Evolutionary conservation across 2,113 vertebrate genomes (phyloP), one percentile per base, ranked within the genome.

Genomic region (Leuciscus idus): DNA sequence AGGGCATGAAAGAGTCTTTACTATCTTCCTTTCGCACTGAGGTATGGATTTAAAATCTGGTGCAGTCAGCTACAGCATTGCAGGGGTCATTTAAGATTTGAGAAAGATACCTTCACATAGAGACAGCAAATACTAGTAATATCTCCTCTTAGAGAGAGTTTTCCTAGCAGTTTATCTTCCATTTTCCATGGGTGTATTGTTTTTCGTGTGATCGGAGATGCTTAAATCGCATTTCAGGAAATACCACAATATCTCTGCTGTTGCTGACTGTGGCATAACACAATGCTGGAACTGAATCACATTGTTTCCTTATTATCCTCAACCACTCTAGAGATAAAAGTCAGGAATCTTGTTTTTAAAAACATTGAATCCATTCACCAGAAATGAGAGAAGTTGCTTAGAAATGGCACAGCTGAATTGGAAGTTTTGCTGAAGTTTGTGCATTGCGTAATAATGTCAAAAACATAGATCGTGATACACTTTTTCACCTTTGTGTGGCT

Each of bases 251-350:
- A 73, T 73, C 50, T 73, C 66, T 26, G 33, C 82, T 55, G 13
- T 57, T 87, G 86, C 86, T 87, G 83, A 87, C 86, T 23, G 30
- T 77, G 46, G 83, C 55, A 87, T 74, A 85, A 81, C 70, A 84
- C 76, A 72, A 87, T 61, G 75, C 36, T 66, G 76, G 74, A 84
- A 73, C 68, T 48, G 39, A 80, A 73, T 86, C 85, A 73, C 85
- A 87, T 79, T 77, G 70, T 84, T 87, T 87, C 86, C 82, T 87
- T 52, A 84, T 64, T 80, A 50, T 87, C 83, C 52, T 52, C 68
- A 55, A 23, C 48, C 68, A 43, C 66, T 74, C 62, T 28, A 23
- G 75, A 50, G 57, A 84, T 33, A 61, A 80, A 80, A 75, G 61
- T 62, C n/a, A 28, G 59, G 19, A 36, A 30, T 84, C 28, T 79